Conservation (phyloP, 2,888 invertebrate genomes). For the Sinopyrophorus schimmeli region DNA sequence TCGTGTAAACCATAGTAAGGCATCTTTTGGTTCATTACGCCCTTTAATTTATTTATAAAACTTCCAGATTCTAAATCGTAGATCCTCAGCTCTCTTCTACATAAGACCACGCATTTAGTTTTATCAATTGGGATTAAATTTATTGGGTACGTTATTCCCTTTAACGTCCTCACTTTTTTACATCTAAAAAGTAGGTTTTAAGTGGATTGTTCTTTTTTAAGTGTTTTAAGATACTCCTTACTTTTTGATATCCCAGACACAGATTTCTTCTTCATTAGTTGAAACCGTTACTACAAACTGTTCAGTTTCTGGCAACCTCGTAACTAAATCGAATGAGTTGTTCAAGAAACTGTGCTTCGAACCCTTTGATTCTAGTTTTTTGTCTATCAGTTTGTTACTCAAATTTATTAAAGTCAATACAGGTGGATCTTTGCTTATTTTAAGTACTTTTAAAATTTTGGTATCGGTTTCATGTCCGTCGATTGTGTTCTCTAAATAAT, state of each 20-base stretch:
- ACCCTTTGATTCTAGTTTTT: conserved; percentile 12
- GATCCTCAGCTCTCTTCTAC: conserved; percentile 77
- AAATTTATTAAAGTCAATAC: conserved; percentile 65
- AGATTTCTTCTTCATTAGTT: conserved; percentile 74
- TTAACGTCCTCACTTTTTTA: conserved; percentile 68
- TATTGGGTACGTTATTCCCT: conserved; percentile 76
- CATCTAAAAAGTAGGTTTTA: conserved; percentile 54
- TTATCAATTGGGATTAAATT: conserved; percentile 77
- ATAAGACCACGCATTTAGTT: conserved; percentile 76
- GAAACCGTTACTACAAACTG: conserved; percentile 76
- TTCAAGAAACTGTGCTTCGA: conserved; percentile 37
- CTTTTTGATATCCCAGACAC: conserved; percentile 77
- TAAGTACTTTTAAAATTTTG: conserved; percentile 54
- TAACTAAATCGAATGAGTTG: conserved; percentile 64
- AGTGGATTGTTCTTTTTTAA: background rate
- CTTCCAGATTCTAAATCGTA: conserved; percentile 78
- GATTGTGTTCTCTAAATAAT: conserved; percentile 53
- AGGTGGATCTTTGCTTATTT: conserved; percentile 59
- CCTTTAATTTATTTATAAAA: conserved; percentile 73
- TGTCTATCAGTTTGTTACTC: conserved; percentile 49
- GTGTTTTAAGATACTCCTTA: conserved; percentile 42
- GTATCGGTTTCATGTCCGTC: conserved; percentile 38
- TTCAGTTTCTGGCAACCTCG: conserved; percentile 66
- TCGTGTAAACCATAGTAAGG: conserved; percentile 86
- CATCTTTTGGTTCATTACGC: conserved; percentile 93